These are phyloP conservation scores for Euwallacea similis DNA, from an alignment of 1,140 invertebrate genomes.

Conservation along the genomic window DNA sequence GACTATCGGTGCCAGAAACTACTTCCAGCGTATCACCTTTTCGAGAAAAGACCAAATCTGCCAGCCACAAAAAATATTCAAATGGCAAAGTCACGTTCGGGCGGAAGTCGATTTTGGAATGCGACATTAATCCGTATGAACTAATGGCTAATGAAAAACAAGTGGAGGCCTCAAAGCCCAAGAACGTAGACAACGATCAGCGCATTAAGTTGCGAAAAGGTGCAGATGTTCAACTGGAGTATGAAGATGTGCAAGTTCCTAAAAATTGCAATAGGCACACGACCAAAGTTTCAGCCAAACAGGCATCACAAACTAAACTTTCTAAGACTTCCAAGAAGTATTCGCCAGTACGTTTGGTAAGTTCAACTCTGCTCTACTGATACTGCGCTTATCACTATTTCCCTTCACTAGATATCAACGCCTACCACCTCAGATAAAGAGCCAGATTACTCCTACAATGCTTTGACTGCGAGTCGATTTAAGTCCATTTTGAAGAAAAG, in stretches of 20 bases:
- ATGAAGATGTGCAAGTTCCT: conserved; percentile 49
- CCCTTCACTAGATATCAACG: too few relatives aligned
- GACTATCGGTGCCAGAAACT: conserved; percentile 64
- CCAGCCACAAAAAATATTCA: conserved; percentile 16
- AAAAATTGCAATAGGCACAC: conserved; percentile 7
- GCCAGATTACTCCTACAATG: neutral
- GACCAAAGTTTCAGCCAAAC: too few relatives aligned
- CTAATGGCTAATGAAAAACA: conserved; percentile 61
- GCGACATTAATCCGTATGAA: conserved; percentile 83
- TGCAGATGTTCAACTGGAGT: conserved; percentile 46
- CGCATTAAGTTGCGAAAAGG: conserved; percentile 46
- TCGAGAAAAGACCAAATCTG: conserved; percentile 42
- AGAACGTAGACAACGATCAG: conserved; percentile 41
- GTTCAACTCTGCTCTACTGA: neutral
- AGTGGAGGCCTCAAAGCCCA: conserved; percentile 25
- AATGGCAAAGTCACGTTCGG: conserved; percentile 39
- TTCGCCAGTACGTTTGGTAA: conserved; percentile 15
- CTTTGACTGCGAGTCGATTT: conserved; percentile 46
- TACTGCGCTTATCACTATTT: neutral
- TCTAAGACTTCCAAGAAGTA: neutral
- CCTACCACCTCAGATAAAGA: too few relatives aligned
- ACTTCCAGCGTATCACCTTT: conserved; percentile 39
- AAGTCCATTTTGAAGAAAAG: conserved; percentile 74
- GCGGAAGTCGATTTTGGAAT: conserved; percentile 75
- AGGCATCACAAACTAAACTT: neutral